These are phyloP conservation scores for Dicrurus megarhynchus DNA, from an alignment of 2,113 vertebrate genomes.

Conservation along the genomic window DNA sequence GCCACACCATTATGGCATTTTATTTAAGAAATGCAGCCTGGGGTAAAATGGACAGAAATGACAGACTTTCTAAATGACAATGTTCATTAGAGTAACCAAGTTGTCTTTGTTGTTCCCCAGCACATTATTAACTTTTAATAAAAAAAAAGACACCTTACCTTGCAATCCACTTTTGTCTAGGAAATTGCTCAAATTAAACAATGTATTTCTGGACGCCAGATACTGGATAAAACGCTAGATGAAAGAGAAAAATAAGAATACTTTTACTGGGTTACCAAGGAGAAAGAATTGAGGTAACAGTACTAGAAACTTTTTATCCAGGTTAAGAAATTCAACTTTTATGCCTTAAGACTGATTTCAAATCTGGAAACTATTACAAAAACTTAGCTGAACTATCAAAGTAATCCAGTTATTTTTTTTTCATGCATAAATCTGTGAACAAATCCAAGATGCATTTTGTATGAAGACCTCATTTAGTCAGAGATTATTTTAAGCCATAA, in stretches of 20 bases:
- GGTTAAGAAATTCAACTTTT: background rate
- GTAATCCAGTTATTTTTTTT: background rate
- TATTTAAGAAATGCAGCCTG: background rate
- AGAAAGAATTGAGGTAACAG: background rate
- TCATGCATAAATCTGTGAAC: background rate
- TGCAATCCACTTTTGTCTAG: conserved; percentile 98
- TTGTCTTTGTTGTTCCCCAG: background rate
- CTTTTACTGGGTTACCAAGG: background rate
- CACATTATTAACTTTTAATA: background rate
- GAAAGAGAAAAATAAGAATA: conserved; percentile 3
- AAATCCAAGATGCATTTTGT: background rate
- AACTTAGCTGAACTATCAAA: background rate
- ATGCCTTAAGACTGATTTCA: background rate
- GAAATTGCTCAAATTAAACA: conserved; percentile 99
- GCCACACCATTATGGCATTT: background rate
- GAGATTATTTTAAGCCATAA: background rate
- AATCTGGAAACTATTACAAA: background rate
- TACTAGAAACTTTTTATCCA: background rate
- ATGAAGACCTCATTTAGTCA: background rate
- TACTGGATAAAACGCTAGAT: conserved; percentile 94
- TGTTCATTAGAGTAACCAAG: background rate
- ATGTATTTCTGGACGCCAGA: conserved; percentile 95
- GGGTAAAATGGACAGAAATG: background rate
- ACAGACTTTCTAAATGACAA: background rate
- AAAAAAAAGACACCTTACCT: conserved; percentile 75